Evolutionary conservation across 2,888 invertebrate genomes (phyloP).

Genomic region (Eupithecia exiguata): DNA sequence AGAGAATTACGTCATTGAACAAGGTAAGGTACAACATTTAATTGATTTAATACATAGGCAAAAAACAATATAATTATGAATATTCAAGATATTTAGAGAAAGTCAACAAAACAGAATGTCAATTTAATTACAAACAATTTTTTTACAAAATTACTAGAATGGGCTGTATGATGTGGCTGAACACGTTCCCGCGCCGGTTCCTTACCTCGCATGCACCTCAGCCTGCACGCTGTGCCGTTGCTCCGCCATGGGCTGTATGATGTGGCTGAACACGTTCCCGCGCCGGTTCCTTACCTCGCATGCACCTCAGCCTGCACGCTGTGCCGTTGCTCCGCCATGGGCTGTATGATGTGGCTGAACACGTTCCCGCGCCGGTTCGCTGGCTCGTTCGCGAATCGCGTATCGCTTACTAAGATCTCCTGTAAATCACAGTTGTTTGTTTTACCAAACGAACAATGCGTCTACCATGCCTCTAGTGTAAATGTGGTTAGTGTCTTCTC

Average conservation of each 20-base stretch:
- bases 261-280: slow-evolving; percentile 94
- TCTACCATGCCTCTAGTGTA: neutral
- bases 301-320: slow-evolving; percentile 90
- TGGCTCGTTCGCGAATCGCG: slow-evolving; percentile 86
- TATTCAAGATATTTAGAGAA: no score
- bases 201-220: slow-evolving; percentile 86
- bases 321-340: slow-evolving; percentile 85
- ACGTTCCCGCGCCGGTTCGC: slow-evolving; percentile 91
- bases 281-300: slow-evolving; percentile 69
- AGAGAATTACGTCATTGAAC: no score
- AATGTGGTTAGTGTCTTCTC: neutral
- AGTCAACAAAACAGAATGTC: no score
- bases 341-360: slow-evolving; percentile 94
- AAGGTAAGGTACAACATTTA: no score
- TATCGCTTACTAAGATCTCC: slow-evolving; percentile 92
- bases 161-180: slow-evolving; percentile 94
- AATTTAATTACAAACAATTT: no score
- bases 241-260: slow-evolving; percentile 90
- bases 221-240: slow-evolving; percentile 87
- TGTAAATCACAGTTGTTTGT: slow-evolving; percentile 38
- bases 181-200: slow-evolving; percentile 88
- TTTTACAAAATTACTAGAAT: no score
- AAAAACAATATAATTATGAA: no score
- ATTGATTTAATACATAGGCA: no score
- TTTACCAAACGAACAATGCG: neutral